Base-by-base conservation (phyloP, 2,113 vertebrate genomes). In the Cyphomyrus discorhynchus region DNA sequence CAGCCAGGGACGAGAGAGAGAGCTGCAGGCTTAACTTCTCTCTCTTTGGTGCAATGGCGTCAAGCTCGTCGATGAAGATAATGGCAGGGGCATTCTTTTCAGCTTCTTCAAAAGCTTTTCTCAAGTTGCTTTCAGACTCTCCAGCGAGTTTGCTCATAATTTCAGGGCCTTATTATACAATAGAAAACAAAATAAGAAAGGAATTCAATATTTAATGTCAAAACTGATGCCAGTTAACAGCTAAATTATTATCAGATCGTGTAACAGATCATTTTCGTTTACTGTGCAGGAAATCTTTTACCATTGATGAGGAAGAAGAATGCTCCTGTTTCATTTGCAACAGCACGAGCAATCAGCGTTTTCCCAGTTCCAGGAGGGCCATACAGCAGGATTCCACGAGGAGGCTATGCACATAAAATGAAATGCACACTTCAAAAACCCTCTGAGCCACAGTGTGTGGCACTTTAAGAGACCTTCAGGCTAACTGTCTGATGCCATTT, bases 121-220 rank as follows among this genome's bases (percentile, higher is more conserved):
- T 97, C 94, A 99, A 94, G 92, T 99, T 99, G 95, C 98, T 99
- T 94, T 99, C 98, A 15, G 98, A 99, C 92, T 99, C 98, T 87
- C 98, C 98, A 88, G 98, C 98, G 93, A 99, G 94, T 92, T 99
- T 99, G 93, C 98, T 99, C 98, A 99, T 99, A 91, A 99, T 99
- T 94, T 99, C 98, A 92, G 98, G 98, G 70, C 98, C 98, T 99
- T 47, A 77, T 91, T 53, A 77, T 46, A 80, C 27, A 39, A 50
- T 2, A 21, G 8, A 70, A 70, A 70, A 31, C n/a, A 70, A 70
- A 70, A 31, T 77, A 82, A 42, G 11, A 56, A 47, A 89, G 17
- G 35, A 88, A 50, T 42, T 58, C 7, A 88, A 27, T 62, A 66
- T 11, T 47, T 84, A 66, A 27, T 11, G 31, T 56, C 6, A 88